Conservation (phyloP, 2,797 vertebrate species). For the Podarcis siculus region DNA sequence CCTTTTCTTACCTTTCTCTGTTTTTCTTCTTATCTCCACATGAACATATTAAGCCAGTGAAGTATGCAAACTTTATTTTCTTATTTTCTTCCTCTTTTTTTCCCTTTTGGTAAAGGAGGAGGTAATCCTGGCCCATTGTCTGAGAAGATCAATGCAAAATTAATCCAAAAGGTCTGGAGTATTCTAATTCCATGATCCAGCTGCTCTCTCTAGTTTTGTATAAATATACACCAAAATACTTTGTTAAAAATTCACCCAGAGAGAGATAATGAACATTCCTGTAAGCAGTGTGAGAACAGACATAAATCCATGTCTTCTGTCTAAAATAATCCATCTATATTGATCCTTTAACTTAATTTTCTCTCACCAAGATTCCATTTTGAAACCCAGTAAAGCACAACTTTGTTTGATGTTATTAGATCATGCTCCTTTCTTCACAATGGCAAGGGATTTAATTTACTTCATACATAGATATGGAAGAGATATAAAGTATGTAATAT, state of each 20-base stretch:
- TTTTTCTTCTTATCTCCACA: not conserved
- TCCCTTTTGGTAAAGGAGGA: not conserved
- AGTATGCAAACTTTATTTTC: not conserved
- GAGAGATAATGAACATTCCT: conserved; percentile 51
- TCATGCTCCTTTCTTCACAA: conserved; percentile 52
- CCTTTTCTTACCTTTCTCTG: not conserved
- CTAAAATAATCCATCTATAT: conserved; percentile 70
- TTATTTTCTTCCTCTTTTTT: not conserved
- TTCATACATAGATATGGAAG: not conserved
- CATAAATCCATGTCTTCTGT: conserved; percentile 62
- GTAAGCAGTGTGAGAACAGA: conserved; percentile 58
- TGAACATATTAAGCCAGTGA: not conserved
- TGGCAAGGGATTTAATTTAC: conserved; percentile 46
- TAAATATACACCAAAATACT: conserved; percentile 40
- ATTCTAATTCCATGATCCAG: conserved; percentile 26
- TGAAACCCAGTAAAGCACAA: conserved; percentile 65
- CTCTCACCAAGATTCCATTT: conserved; percentile 67
- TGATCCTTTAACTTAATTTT: conserved; percentile 72
- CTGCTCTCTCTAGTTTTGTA: conserved; percentile 12
- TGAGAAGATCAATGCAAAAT: conserved; percentile 11
- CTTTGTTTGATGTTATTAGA: conserved; percentile 61
- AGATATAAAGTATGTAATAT: not conserved
- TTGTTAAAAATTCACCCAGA: conserved; percentile 51
- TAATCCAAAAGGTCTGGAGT: not conserved
- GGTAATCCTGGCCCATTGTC: not conserved